Base-by-base conservation (phyloP, 2,113 vertebrate genomes). In the Erythrocebus patas region DNA sequence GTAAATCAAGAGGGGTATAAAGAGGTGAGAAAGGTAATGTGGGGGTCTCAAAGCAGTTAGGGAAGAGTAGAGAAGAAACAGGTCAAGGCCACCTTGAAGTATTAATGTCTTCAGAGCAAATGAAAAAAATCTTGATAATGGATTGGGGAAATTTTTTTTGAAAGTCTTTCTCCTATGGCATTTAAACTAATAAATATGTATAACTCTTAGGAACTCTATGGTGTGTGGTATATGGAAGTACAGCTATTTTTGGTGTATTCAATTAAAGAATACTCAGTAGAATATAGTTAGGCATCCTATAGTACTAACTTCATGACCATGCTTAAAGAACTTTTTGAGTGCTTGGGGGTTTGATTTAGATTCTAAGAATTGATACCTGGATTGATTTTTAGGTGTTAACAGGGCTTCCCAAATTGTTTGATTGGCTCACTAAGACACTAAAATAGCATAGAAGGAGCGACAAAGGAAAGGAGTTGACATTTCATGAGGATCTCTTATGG, bases 101-200 rank as follows among this genome's bases (percentile, higher is more conserved):
- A 93, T 91, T 92, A 61, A 92, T 85, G 70, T 96, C 95, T 97
- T 95, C 76, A 78, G 90, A 92, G 96, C 89, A 40, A 92, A 70
- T 75, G 78, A 57, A 83, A 81, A 91, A 64, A 70, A 66, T n/a
- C 87, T 95, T 96, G 95, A 70, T 96, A 97, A 96, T 76, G 76
- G 83, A 97, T 81, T 55, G 90, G 78, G 81, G 18, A 75, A 89
- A 97, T 95, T 55, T 82, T 96, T 96, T 92, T 95, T 84, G 91
- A 96, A 96, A 64, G 61, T 64, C 61, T 94, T 81, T 93, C 96
- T 98, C 73, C 96, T 91, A 78, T 96, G 84, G 92, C 88, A 94
- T 97, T 98, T 97, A 91, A 96, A 96, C 84, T 96, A 97, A 98
- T 98, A 97, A 97, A 97, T 98, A 98, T 97, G 95, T 93, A 97